Percentiles rank a stretch among this genome's conserved stretches.
phyloP scores from a whole-genome alignment of 2,113 vertebrate species.

The Micromys minutus region DNA sequence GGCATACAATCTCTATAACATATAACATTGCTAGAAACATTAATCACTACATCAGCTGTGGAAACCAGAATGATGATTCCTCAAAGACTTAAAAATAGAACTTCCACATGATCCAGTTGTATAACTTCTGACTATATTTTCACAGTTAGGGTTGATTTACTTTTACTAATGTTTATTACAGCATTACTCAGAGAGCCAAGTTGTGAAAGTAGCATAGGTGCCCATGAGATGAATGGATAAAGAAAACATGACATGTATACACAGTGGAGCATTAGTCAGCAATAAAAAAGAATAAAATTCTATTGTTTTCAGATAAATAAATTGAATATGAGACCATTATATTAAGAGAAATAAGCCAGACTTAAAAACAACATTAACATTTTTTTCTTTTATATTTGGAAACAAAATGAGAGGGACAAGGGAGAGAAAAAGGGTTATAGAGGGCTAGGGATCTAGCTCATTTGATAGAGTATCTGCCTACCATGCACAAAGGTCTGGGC shows the following conservation, averaged over 20 bases:
- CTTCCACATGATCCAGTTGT: not conserved
- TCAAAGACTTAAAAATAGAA: not conserved
- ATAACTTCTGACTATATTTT: not conserved
- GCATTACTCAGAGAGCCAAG: not conserved
- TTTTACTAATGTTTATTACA: not conserved
- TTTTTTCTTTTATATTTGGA: not conserved
- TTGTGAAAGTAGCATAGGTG: not conserved
- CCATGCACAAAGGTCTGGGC: not conserved
- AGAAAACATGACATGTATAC: not conserved
- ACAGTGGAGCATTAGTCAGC: not conserved
- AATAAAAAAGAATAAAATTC: not conserved
- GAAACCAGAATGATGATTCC: not conserved
- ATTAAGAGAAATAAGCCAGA: not conserved
- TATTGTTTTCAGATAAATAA: not conserved
- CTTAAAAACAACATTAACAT: not conserved
- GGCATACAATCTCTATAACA: no score
- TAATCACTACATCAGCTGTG: not conserved
- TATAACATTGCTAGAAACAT: not conserved
- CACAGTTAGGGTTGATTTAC: not conserved
- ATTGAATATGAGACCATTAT: not conserved
- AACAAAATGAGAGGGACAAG: not conserved
- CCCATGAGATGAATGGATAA: not conserved
- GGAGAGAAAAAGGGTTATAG: not conserved
- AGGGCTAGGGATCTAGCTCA: not conserved
- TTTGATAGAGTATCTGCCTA: not conserved